phyloP scores from a whole-genome alignment of 2,113 vertebrate species.

The Podilymbus podiceps region DNA sequence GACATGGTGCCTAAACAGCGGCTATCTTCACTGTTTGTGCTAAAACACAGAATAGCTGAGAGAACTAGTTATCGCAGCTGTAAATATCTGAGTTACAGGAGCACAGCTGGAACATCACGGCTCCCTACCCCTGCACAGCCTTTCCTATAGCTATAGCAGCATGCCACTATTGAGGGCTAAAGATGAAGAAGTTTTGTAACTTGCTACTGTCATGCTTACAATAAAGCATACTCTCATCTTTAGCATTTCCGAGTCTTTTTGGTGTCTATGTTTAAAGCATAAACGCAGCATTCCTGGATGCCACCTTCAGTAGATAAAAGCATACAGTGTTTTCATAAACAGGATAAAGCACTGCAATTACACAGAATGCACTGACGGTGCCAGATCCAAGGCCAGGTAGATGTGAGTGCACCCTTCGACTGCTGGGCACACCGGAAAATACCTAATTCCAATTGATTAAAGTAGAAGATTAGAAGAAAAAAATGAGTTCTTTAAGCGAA shows the following conservation, averaged over 20 bases:
- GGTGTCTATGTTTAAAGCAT: slow-evolving; percentile 12
- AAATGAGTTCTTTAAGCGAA: neutral
- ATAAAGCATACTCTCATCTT: neutral
- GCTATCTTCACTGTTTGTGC: slow-evolving; percentile 2
- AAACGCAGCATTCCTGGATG: slow-evolving; percentile 6
- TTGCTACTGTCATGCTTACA: slow-evolving; percentile 10
- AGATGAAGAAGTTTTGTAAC: slow-evolving; percentile 56
- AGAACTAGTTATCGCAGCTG: slow-evolving; percentile 52
- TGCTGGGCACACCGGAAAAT: slow-evolving; percentile 44
- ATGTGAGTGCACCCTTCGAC: neutral
- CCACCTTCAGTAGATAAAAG: slow-evolving; percentile 17
- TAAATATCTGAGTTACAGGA: slow-evolving; percentile 52
- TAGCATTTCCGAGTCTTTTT: slow-evolving; percentile 18
- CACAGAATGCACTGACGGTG: neutral
- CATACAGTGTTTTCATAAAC: slow-evolving; percentile 31
- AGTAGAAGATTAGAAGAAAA: slow-evolving; percentile 24
- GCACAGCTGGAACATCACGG: slow-evolving; percentile 42
- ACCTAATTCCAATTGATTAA: slow-evolving; percentile 42
- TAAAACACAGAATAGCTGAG: slow-evolving; percentile 6
- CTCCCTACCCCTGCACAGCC: slow-evolving; percentile 5
- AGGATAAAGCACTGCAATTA: neutral
- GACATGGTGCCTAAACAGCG: neutral
- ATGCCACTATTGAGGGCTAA: slow-evolving; percentile 39
- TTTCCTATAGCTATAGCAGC: slow-evolving; percentile 52
- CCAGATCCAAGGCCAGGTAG: slow-evolving; percentile 4